Evolutionary conservation across 2,888 invertebrate genomes (phyloP), one percentile per base, ranked within the genome.

Genomic region (Salticus scenicus): DNA sequence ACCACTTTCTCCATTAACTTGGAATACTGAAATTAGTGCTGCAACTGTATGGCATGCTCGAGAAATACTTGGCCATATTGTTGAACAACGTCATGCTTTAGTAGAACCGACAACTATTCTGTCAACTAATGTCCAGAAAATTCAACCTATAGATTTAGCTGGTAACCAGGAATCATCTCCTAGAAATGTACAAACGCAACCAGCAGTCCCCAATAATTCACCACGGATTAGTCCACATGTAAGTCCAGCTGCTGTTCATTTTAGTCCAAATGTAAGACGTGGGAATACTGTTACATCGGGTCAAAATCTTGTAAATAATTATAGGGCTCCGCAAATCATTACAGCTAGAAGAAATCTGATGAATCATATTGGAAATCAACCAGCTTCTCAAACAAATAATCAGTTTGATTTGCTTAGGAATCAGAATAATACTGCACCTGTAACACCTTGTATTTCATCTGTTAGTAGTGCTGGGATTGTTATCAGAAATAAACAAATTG

Each of bases 11-110:
- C 69, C 41, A 24, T 47, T 85, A 20, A 85, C 87, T 0, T 87
- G 87, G 87, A 87, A 74, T 67, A 69, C 73, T 14, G 87, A 87
- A 76, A 87, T 87, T 10, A 69, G 31, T 70, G 76, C 77, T n/a
- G 41, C 63, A 1, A 85, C 87, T 14, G 78, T 87, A 8, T 85
- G 80, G 81, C 80, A 87, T n/a, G 87, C 87, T 20, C 37, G 81
- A 1, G 78, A 87, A 31, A n/a, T 87, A 12, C 42, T 87, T 5
- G 71, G 83, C 14, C 82, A 80, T 75, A 37, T 80, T 17, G 71
- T 86, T 14, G 86, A 80, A 28, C 86, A 86, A 27, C 67, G 79
- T 0, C 79, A 85, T 74, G 73, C 78, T 4, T 33, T 85, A 12
- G 75, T 79, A 74, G 84, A 85, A 37, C 74, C 66, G 64, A 84